A percentile compares a stretch with the other conserved stretches of the same genome.
phyloP scores from a whole-genome alignment of 2,888 invertebrate genomes.

The Philopedon plagiatum region DNA sequence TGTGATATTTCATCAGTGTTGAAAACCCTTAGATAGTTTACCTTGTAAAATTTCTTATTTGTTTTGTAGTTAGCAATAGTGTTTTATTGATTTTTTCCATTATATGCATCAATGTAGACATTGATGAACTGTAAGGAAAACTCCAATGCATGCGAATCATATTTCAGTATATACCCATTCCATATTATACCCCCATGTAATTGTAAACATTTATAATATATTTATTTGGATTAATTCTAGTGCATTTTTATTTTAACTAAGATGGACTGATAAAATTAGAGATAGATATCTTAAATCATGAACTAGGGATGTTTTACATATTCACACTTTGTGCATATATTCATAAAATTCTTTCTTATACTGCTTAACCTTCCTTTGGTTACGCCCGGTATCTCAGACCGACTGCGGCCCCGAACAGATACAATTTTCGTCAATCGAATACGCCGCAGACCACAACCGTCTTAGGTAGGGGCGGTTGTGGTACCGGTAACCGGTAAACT shows the following conservation, averaged over 20 bases:
- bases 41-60: constrained; percentile 9
- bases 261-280: neutral
- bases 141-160: constrained; percentile 57
- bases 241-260: neutral
- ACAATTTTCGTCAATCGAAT: too few species aligned
- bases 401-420: too few species aligned
- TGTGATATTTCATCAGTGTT: constrained; percentile 36
- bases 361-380: too few species aligned
- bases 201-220: constrained; percentile 40
- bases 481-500: too few species aligned
- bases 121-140: constrained; percentile 61
- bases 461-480: too few species aligned
- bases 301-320: too few species aligned
- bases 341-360: too few species aligned
- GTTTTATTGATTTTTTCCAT: constrained; percentile 32
- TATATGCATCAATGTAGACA: constrained; percentile 18
- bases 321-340: too few species aligned
- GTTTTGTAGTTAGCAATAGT: constrained; percentile 24
- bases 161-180: constrained; percentile 30
- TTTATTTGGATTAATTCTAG: constrained; percentile 19
- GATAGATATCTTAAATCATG: too few species aligned
- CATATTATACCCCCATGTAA: constrained; percentile 32
- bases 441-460: too few species aligned
- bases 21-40: constrained; percentile 28
- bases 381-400: too few species aligned